Evolutionary conservation across 2,797 vertebrate genomes (phyloP).

Genomic region (Gymnopithys bicolor): DNA sequence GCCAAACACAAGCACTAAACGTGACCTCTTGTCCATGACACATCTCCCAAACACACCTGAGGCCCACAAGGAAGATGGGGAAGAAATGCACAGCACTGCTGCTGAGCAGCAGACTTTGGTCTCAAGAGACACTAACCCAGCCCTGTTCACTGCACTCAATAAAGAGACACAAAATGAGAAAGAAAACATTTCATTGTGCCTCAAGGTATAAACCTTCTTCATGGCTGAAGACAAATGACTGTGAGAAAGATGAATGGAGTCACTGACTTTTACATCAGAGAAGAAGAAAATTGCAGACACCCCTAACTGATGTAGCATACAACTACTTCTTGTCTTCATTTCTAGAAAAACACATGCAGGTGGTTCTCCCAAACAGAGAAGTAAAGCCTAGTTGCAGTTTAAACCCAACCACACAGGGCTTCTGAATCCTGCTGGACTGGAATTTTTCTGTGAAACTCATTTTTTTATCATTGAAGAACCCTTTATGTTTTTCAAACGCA

Average conservation of each 20-base stretch:
- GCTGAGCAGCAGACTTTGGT: not conserved
- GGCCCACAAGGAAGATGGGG: not conserved
- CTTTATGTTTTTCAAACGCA: not conserved
- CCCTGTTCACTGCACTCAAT: not conserved
- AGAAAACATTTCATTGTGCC: not conserved
- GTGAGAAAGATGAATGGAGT: not conserved
- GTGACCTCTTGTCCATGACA: not conserved
- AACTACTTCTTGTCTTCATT: not conserved
- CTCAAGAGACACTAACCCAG: not conserved
- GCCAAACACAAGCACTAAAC: not conserved
- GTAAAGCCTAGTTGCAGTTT: not conserved
- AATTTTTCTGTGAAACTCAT: not conserved
- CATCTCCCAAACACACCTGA: not conserved
- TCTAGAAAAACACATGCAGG: not conserved
- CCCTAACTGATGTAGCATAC: not conserved
- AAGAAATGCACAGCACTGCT: not conserved
- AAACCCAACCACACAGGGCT: not conserved
- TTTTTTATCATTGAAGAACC: not conserved
- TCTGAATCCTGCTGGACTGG: not conserved
- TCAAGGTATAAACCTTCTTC: not conserved
- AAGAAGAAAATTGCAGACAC: not conserved
- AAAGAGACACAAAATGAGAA: slow-evolving; percentile 7
- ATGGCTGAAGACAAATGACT: not conserved
- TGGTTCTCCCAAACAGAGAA: not conserved
- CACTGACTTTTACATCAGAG: not conserved